Evolutionary conservation across 2,797 vertebrate species (phyloP), one percentile per base, ranked within the genome.

Genomic region (Chaenodraco wilsoni): DNA sequence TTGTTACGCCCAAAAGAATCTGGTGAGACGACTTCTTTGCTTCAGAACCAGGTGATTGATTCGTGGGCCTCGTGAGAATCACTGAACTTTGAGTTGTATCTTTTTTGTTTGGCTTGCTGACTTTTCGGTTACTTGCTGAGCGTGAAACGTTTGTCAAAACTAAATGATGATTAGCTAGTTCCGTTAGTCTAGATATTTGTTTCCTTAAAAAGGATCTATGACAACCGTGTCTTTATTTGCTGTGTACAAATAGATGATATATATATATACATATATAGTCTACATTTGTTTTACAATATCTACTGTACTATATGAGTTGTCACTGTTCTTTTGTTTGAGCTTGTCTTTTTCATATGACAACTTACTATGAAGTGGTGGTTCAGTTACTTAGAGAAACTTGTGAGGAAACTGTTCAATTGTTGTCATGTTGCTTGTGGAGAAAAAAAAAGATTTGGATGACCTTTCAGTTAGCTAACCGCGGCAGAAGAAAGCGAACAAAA

Each of bases 381-480:
- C 96, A 97, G 96, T 98, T 99, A 98, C 96, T 97, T 98, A 98
- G 97, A 97, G 98, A 91, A 98, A 97, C 95, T 97, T 95, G 98
- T 99, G 97, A 99, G 98, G 97, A 99, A 97, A 97, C 97, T 96
- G 97, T 99, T 99, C 97, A 97, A 98, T 99, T 99, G 98, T 99
- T 97, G 98, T 99, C 98, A 99, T 97, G 98, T 99, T 97, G 95
- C 96, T 99, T 98, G 98, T 99, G 97, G 96, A 97, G 90, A 93
- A 92, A 92, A 91, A 92, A 94, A 92, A 92, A 92, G 87, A 92
- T 93, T 95, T 94, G 91, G 91, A 94, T 93, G 88, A 96, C 95
- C 95, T 96, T 97, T 98, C 71, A 86, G 96, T 97, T 98, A 95
- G 96, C 95, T 94, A 37, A 96, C 96, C 95, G 96, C 96, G 96